A percentile compares a stretch with the other conserved stretches of the same genome.
These are phyloP conservation scores for Montipora efflorescens DNA, from an alignment of 64 coral and sea anemone species.

Conservation along the genomic window DNA sequence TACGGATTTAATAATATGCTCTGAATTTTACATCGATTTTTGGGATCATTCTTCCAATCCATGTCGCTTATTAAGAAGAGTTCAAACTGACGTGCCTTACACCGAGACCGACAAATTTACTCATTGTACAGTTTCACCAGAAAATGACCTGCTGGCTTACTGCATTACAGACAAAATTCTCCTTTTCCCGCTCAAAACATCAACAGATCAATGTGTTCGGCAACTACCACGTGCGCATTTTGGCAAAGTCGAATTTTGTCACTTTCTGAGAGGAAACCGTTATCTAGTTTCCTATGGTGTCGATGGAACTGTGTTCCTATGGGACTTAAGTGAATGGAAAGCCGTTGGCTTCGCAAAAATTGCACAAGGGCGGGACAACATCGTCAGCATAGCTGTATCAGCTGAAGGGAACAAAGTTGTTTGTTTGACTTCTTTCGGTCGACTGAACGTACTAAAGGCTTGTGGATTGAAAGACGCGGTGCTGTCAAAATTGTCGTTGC, in stretches of 20 bases:
- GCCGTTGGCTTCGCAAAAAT: too few relatives aligned
- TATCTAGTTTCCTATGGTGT: constrained; percentile 47
- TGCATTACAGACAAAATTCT: constrained; percentile 33
- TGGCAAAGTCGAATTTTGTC: constrained; percentile 40
- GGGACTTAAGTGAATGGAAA: too few relatives aligned
- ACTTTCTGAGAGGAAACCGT: constrained; percentile 24
- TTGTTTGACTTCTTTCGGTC: too few relatives aligned
- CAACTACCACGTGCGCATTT: constrained; percentile 3
- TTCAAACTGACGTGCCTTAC: background rate
- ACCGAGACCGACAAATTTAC: background rate
- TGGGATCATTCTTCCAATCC: background rate
- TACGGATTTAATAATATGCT: background rate
- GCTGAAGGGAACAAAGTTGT: too few relatives aligned
- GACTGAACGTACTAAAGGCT: too few relatives aligned
- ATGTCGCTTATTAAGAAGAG: background rate
- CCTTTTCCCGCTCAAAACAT: background rate
- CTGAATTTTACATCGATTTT: background rate
- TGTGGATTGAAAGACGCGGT: too few relatives aligned
- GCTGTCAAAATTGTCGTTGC: too few relatives aligned
- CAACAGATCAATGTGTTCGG: too few relatives aligned
- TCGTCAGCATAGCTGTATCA: too few relatives aligned
- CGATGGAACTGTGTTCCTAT: constrained; percentile 24
- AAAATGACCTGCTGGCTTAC: constrained; percentile 13
- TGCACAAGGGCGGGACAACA: too few relatives aligned
- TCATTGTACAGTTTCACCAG: constrained; percentile 29